Base-by-base conservation (phyloP, 2,797 vertebrate species). In the Sitta carolinensis region DNA sequence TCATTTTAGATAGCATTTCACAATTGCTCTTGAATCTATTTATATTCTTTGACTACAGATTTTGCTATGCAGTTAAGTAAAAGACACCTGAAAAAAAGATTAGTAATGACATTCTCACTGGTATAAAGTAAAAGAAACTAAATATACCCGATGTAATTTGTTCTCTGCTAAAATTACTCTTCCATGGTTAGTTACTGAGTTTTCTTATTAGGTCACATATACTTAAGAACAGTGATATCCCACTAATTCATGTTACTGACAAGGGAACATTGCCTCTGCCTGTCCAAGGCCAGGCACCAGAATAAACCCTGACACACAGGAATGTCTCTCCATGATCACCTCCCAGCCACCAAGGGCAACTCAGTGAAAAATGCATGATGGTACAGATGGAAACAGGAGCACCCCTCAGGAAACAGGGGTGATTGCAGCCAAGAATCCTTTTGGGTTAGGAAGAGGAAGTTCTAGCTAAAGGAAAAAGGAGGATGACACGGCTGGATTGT, bases 121-220 rank as follows among this genome's bases (percentile, higher is more conserved):
- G 80, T 92, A 96, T 94, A 73, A 69, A 91, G 95, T 82, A 70
- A 91, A 90, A 95, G 90, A 95, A 97, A 96, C 58, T 38, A 74
- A 91, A 96, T 83, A 93, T 95, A 95, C 43, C 70, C 63, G 82
- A 91, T 85, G 42, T 70, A 96, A 96, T 92, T 91, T 92, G 59
- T 90, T 62, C 86, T 95, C 80, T 95, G 94, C 89, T 93, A 94
- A 96, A 96, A 95, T 97, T 95, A 95, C 19, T 84, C 74, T 89
- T 72, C 50, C 54, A 61, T 91, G 25, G 54, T 88, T 96, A 94
- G 57, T 78, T 97, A 80, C 87, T 93, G 68, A 87, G 87, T 80
- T 91, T 86, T 84, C 61, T 95, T 95, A 76, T 76, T 96, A 83
- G 73, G 91, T 96, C 95, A 96, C 52, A 67, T 74, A 92, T 91